phyloP scores from a whole-genome alignment of 2,797 vertebrate genomes.

The Neosilurus mollespiculum region DNA sequence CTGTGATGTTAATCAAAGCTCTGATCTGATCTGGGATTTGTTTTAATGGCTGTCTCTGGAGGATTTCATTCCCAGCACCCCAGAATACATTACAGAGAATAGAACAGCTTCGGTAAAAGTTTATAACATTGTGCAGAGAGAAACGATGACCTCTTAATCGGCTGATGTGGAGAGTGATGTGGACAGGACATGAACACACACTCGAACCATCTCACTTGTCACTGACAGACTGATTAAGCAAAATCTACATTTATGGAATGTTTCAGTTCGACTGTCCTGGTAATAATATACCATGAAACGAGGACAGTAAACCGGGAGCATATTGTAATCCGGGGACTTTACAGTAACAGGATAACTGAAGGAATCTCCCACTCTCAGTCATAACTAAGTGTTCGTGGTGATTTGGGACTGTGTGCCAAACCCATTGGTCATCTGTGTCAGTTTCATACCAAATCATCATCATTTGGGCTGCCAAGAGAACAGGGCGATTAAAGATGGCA shows the following conservation, averaged over 20 bases:
- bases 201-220: not conserved
- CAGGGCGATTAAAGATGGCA: not conserved
- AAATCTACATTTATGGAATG: not conserved
- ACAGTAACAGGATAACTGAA: not conserved
- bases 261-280: too few relatives aligned
- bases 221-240: not conserved
- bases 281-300: not conserved
- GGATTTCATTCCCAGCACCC: not conserved
- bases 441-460: not conserved
- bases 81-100: not conserved
- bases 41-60: not conserved
- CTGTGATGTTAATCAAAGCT: not conserved
- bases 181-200: not conserved
- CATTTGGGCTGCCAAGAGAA: too few relatives aligned
- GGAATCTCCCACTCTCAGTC: not conserved
- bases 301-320: too few relatives aligned
- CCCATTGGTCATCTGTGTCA: not conserved
- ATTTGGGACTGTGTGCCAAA: not conserved
- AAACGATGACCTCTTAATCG: not conserved
- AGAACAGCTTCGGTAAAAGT: not conserved
- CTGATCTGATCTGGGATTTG: not conserved
- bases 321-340: not conserved
- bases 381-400: too few relatives aligned
- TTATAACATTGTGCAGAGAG: not conserved
- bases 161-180: not conserved